phyloP scores from a whole-genome alignment of 2,797 vertebrate species.

The Bovichtus diacanthus region DNA sequence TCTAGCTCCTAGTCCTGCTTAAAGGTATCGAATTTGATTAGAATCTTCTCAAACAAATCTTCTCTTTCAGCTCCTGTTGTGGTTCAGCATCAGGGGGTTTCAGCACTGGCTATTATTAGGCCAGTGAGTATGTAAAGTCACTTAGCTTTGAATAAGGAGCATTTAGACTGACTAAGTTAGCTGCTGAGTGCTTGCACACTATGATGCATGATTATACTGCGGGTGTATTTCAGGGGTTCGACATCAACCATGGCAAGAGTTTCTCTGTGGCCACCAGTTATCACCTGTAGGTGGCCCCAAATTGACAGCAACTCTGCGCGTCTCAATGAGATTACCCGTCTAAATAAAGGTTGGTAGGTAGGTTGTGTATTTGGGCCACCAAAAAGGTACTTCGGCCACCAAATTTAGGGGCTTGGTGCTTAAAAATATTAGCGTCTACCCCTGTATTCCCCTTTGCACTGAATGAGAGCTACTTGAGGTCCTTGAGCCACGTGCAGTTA shows the following conservation, averaged over 20 bases:
- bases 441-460: not conserved
- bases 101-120: conserved; percentile 24
- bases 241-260: no score
- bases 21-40: conserved; percentile 39
- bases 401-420: no score
- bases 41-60: conserved; percentile 8
- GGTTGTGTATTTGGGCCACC: no score
- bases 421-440: no score
- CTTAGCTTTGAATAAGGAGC: conserved; percentile 32
- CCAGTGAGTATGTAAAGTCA: conserved; percentile 18
- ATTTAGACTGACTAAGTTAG: conserved; percentile 23
- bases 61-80: conserved; percentile 14
- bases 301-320: no score
- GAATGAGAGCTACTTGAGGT: not conserved
- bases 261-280: no score
- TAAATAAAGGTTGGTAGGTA: no score
- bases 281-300: no score
- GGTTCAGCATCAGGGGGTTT: conserved; percentile 29
- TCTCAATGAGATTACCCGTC: no score
- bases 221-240: no score
- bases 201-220: not conserved
- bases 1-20: not conserved
- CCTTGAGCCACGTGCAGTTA: not conserved
- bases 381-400: no score
- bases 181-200: conserved; percentile 4